Conservation (phyloP, 1,140 invertebrate species). For the Atta texana region DNA sequence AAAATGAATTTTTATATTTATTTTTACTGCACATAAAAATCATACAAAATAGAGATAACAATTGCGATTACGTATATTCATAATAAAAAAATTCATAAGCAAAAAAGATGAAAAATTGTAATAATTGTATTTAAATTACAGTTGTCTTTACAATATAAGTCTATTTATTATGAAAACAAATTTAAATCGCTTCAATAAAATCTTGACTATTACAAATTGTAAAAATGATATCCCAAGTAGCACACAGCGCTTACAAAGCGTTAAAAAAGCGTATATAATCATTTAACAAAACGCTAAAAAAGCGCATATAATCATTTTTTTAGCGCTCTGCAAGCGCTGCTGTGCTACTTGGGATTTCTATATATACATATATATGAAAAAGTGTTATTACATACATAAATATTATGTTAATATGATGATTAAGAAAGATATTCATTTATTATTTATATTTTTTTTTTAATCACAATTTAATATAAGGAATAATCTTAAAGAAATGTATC, state of each 20-base stretch:
- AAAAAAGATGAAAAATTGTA: slow-evolving; percentile 13
- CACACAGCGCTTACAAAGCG: too few species aligned
- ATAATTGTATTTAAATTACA: slow-evolving; percentile 32
- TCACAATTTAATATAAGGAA: not conserved
- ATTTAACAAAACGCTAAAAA: too few species aligned
- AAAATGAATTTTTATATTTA: slow-evolving; percentile 31
- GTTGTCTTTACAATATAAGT: not conserved
- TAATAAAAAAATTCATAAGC: slow-evolving; percentile 1
- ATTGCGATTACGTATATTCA: slow-evolving; percentile 13
- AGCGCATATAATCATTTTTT: too few species aligned
- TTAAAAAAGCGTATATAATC: too few species aligned
- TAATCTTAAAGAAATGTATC: not conserved
- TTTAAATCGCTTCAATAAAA: not conserved
- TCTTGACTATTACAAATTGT: not conserved
- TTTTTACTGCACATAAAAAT: slow-evolving; percentile 10
- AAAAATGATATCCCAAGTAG: not conserved
- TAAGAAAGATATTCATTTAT: not conserved
- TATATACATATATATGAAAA: not conserved
- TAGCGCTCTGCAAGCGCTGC: too few species aligned
- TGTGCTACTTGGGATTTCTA: not conserved
- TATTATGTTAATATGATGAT: not conserved
- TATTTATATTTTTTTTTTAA: not conserved
- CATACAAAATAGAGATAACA: slow-evolving; percentile 21
- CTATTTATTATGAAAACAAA: slow-evolving; percentile 5
- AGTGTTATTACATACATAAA: not conserved